Evolutionary conservation across 2,888 invertebrate species (phyloP).

Genomic region (Netelia inedita): DNA sequence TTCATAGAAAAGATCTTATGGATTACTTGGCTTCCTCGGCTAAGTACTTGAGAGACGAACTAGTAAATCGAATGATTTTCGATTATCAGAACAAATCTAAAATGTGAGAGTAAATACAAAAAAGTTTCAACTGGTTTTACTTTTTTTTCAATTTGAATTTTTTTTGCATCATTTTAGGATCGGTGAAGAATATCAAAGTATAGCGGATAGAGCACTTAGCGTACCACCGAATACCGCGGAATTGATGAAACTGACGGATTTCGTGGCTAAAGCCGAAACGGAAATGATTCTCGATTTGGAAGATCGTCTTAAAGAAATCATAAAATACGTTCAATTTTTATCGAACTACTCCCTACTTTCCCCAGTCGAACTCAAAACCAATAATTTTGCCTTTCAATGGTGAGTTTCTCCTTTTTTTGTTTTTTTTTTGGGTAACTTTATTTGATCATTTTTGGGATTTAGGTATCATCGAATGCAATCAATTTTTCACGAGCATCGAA

Average conservation of each 20-base stretch:
- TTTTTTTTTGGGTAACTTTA: constrained; percentile 4
- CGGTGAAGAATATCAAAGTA: constrained; percentile 93
- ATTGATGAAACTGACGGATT: constrained; percentile 93
- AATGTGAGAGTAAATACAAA: constrained; percentile 86
- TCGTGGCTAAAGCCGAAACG: constrained; percentile 91
- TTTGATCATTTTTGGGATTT: constrained; percentile 24
- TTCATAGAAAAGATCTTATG: constrained; percentile 93
- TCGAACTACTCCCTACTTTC: constrained; percentile 93
- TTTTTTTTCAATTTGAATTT: not conserved
- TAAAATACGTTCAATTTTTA: constrained; percentile 93
- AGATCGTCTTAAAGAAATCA: constrained; percentile 89
- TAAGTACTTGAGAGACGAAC: constrained; percentile 88
- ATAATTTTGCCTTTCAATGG: constrained; percentile 95
- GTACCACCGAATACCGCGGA: constrained; percentile 94
- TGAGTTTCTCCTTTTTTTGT: constrained; percentile 66
- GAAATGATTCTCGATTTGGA: constrained; percentile 91
- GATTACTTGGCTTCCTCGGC: constrained; percentile 90
- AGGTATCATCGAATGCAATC: constrained; percentile 91
- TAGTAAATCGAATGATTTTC: constrained; percentile 91
- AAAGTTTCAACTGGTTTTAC: not conserved
- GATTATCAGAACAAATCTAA: constrained; percentile 93
- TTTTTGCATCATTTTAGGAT: constrained; percentile 86
- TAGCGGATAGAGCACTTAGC: constrained; percentile 92
- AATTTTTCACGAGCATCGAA: constrained; percentile 93
- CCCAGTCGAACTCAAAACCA: constrained; percentile 94